Evolutionary conservation across 2,888 invertebrate species (phyloP), one percentile per base, ranked within the genome.

Genomic region (Sarcophaga carnaria): DNA sequence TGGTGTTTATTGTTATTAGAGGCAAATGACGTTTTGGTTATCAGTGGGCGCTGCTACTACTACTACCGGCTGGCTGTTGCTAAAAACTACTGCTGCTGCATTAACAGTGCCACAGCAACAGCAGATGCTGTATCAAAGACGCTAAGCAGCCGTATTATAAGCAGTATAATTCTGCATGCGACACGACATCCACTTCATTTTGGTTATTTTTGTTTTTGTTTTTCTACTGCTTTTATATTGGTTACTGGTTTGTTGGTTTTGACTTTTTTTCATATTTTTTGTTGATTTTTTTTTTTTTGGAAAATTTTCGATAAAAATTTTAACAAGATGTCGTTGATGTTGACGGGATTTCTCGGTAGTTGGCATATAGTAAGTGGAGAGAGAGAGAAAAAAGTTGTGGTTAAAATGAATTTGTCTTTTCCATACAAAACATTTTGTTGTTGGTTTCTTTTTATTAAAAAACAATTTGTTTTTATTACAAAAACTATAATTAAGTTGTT

Each of bases 1-100:
- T 91, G 91, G 90, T 90, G 91, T 91, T 91, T 91, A 91, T 91
- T 91, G 91, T 91, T 91, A 90, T 91, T 91, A 90, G 54, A 86
- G 67, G 67, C 80, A 86, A 80, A 83, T 83, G 91, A 91, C 90
- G 90, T 91, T 90, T 77, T 90, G 89, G 88, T 85, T 89, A 90
- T 88, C 90, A 89, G 91, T 91, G 91, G 91, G 91, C 91, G 91
- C 91, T 64, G 0, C 49, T 14, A 12, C 17, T 54, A 69, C 80
- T 91, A 90, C 91, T 89, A 88, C 89, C 89, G 90, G 89, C 90
- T 89, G 71, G 80, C 89, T 88, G 67, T 20, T 80, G 25, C 47
- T 54, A 49, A 69, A 69, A 20, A 66, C 54, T 59, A 76, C 12
- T 45, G 59, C 45, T n/a, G 49, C 49, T 17, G 71, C 75, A 27